Base-by-base conservation (phyloP, 2,888 invertebrate species). In the Dynastes tityus region DNA sequence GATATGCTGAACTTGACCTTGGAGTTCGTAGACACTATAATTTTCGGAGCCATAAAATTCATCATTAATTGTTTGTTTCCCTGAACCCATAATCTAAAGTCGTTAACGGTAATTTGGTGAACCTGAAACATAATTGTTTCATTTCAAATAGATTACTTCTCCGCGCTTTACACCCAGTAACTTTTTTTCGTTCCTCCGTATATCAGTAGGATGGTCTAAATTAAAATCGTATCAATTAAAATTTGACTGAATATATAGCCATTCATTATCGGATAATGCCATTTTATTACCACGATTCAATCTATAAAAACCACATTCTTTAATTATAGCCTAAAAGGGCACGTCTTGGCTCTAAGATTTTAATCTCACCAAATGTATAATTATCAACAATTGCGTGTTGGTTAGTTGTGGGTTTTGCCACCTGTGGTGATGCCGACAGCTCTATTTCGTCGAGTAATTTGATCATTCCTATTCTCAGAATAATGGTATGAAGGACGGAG, bases 381-480 rank as follows among this genome's bases (percentile, higher is more conserved):
- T 73, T 73, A 73, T 58, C 16, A 83, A 82, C 83, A 82, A 83
- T 83, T 83, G 81, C 82, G 83, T 82, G 82, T 77, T 79, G 70
- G 78, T 79, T 80, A 79, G 82, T 77, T 78, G 80, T 80, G 82
- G 78, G 78, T 82, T 83, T 80, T 81, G 79, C 84, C 84, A 82
- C 84, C 84, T 80, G 84, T 68, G 16, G 84, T 75, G 82, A 53
- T 58, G 81, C 80, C 81, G 83, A 84, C 84, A 82, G 84, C 82
- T 83, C 84, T 81, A 84, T 84, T 84, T 84, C 84, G 84, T 80
- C 73, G 73, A 40, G 73, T 73, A 73, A 73, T 58, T 73, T 73
- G 73, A 73, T 73, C 73, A 58, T 58, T 73, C 58, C 73, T 58
- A 73, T 73, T 73, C 73, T 61, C 58, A 73, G 73, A 37, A 73